Evolutionary conservation across 1,140 invertebrate genomes (phyloP), one percentile per base, ranked within the genome.

Genomic region (Trichoplusia ni): DNA sequence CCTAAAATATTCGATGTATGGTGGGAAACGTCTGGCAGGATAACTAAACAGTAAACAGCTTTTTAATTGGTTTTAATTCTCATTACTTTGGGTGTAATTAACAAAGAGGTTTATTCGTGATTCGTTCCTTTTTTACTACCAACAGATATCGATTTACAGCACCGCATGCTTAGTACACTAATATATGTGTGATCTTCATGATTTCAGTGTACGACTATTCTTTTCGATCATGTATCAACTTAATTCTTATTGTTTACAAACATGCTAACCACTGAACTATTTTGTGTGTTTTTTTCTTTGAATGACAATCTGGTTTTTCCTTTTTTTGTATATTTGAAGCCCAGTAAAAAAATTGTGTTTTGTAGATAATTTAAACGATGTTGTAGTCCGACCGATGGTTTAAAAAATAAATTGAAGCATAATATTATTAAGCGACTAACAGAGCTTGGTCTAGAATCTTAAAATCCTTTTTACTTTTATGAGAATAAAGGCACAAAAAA

Each of bases 181-280:
- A 77, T 73, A 19, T 76, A 79, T 89, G 83, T 86, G 86, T 89
- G 86, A 73, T 84, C 83, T 87, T 87, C 81, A 69, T 68, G 60
- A 68, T 42, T 68, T 61, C 61, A 27, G 40, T 23, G 38, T 21
- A 18, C 21, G 9, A 19, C n/a, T 38, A 0, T 38, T 13, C 37
- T 38, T 11, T 38, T n/a, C n/a, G 38, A 9, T 42, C 38, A 19
- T 21, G 19, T 21, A 42, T n/a, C 38, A 14, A 37, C 13, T 5
- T 1, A 9, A 1, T 33, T 11, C 14, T 7, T 35, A 4, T 35
- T 35, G 2, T 13, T 7, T 14, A 37, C 11, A 16, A 37, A 37
- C 7, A 37, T 37, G 13, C 35, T 16, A n/a, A n/a, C n/a, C n/a
- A n/a, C n/a, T n/a, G n/a, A n/a, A n/a, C n/a, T n/a, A n/a, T n/a